These are phyloP conservation scores for Phymastichus coffea DNA, from an alignment of 1,140 invertebrate genomes.

Conservation along the genomic window DNA sequence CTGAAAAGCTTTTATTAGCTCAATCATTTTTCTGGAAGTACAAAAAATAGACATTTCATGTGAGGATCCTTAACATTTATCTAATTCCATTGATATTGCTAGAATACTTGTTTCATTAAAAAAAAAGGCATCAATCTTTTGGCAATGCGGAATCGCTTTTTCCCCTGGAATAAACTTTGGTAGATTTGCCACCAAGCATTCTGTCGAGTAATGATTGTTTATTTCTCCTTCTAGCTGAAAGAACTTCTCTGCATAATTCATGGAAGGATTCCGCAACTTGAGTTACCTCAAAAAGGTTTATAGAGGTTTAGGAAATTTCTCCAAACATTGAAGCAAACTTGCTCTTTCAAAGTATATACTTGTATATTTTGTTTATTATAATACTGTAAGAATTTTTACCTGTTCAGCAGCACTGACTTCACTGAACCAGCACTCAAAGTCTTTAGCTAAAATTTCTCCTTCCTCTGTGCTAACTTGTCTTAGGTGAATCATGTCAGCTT, in stretches of 20 bases:
- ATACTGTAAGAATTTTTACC: conserved; percentile 51
- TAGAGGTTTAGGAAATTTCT: too few relatives aligned
- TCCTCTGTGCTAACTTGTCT: conserved; percentile 86
- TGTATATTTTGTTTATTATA: too few relatives aligned
- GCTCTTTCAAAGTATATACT: too few relatives aligned
- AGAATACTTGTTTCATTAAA: conserved; percentile 1
- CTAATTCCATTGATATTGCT: conserved; percentile 21
- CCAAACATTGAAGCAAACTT: too few relatives aligned
- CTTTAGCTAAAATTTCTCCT: conserved; percentile 83
- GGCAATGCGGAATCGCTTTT: conserved; percentile 84
- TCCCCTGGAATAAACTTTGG: conserved; percentile 73
- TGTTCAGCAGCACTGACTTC: conserved; percentile 89
- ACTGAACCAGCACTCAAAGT: conserved; percentile 83
- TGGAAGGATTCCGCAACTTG: conserved; percentile 82
- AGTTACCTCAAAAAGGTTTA: conserved; percentile 50
- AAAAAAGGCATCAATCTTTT: conserved; percentile 65
- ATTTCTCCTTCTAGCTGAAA: conserved; percentile 73
- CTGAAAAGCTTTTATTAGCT: conserved; percentile 12
- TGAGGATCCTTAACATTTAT: conserved; percentile 22
- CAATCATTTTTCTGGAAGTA: conserved; percentile 39
- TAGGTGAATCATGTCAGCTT: conserved; percentile 89
- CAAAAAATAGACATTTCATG: conserved; percentile 43
- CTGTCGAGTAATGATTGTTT: conserved; percentile 80
- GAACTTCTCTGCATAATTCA: conserved; percentile 79
- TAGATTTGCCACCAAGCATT: conserved; percentile 72